Evolutionary conservation across 1,140 invertebrate species (phyloP).

Genomic region (Lasaia peninsularis): DNA sequence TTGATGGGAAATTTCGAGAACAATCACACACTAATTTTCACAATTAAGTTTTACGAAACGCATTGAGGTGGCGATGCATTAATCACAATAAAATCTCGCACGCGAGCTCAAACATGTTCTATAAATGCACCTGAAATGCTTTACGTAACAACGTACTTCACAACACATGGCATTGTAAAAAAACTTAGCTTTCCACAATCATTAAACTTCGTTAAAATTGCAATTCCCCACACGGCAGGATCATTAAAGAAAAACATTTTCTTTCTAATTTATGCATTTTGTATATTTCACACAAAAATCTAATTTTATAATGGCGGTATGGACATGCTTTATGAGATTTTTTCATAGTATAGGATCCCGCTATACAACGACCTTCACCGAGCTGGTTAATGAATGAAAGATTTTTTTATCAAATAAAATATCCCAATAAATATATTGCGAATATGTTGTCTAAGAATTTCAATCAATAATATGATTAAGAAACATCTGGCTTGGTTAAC

Average conservation of each 20-base stretch:
- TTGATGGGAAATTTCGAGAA: conserved; percentile 3
- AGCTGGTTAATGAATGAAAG: too few species aligned
- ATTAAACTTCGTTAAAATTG: conserved; percentile 11
- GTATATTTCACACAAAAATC: not conserved
- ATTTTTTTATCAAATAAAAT: too few species aligned
- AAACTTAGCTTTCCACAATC: conserved; percentile 8
- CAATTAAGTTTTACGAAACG: not conserved
- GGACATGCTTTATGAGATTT: too few species aligned
- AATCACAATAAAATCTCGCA: conserved; percentile 2
- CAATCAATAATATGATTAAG: too few species aligned
- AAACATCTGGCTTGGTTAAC: too few species aligned
- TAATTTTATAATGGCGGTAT: not conserved
- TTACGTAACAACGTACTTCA: not conserved
- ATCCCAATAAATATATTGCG: too few species aligned
- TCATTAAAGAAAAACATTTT: conserved; percentile 8
- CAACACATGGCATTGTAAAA: conserved; percentile 7
- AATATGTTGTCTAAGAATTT: too few species aligned
- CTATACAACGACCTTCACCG: too few species aligned
- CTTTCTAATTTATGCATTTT: not conserved
- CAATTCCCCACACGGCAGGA: not conserved
- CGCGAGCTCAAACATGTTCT: conserved; percentile 1
- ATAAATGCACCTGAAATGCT: conserved; percentile 12
- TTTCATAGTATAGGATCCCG: too few species aligned
- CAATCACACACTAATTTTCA: conserved; percentile 8
- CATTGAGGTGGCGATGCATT: not conserved